phyloP scores from a whole-genome alignment of 1,140 invertebrate species.

The Leptinotarsa defecta region DNA sequence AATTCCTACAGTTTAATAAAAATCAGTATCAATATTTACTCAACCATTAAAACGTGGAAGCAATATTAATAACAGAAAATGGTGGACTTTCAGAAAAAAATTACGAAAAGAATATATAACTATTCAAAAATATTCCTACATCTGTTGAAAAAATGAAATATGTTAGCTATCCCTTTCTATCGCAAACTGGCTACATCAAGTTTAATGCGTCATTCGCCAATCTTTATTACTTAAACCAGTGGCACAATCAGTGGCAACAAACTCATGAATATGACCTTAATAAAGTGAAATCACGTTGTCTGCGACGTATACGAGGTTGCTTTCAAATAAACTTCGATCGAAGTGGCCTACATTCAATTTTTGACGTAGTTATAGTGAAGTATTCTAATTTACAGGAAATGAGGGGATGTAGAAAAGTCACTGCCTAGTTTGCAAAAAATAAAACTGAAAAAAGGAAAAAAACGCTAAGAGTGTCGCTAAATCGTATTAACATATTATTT shows the following conservation, averaged over 20 bases:
- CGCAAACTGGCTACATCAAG: neutral
- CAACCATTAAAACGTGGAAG: too few relatives aligned
- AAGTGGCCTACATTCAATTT: neutral
- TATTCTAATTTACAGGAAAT: neutral
- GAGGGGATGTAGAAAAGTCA: neutral
- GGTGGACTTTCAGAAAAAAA: neutral
- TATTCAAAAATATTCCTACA: too few relatives aligned
- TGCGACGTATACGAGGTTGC: conserved; percentile 14
- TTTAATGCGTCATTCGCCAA: conserved; percentile 15
- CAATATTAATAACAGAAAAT: too few relatives aligned
- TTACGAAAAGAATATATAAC: neutral
- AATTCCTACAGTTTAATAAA: too few relatives aligned
- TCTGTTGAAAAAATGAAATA: too few relatives aligned
- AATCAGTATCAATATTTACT: too few relatives aligned
- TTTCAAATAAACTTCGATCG: conserved; percentile 13
- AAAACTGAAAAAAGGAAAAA: too few relatives aligned
- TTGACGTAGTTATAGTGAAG: neutral
- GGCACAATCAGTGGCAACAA: conserved; percentile 29
- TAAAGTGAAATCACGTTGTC: conserved; percentile 25
- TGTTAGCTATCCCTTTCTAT: too few relatives aligned
- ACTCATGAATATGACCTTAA: conserved; percentile 25
- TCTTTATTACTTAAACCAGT: conserved; percentile 25
- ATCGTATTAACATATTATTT: too few relatives aligned
- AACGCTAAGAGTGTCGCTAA: too few relatives aligned
- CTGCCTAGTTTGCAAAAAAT: too few relatives aligned